Evolutionary conservation across 2,113 vertebrate species (phyloP).

Genomic region (Piprites chloris): DNA sequence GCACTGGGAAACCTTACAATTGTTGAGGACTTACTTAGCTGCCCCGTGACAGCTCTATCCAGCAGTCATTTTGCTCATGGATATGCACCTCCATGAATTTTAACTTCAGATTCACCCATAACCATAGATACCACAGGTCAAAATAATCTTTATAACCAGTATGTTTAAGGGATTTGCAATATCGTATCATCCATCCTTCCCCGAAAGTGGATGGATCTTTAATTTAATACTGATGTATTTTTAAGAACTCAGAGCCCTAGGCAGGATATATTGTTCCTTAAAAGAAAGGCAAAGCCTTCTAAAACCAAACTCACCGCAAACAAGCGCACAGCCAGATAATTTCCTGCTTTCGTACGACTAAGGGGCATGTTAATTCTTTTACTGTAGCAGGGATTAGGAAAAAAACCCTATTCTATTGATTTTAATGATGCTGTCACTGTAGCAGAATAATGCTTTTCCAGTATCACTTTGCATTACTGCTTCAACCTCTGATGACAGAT

Average conservation of each 20-base stretch:
- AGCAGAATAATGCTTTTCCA: constrained; percentile 54
- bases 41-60: neutral
- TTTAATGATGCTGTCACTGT: constrained; percentile 48
- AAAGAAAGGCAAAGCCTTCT: constrained; percentile 25
- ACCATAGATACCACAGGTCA: neutral
- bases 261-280: neutral
- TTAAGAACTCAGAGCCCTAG: neutral
- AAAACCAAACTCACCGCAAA: neutral
- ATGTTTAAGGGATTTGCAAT: neutral
- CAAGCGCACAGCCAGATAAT: neutral
- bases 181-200: neutral
- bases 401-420: constrained; percentile 7
- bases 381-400: constrained; percentile 33
- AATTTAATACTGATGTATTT: neutral
- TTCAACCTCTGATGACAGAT: constrained; percentile 60
- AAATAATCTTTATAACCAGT: neutral
- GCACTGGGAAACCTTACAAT: neutral
- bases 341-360: constrained; percentile 6
- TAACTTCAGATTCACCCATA: neutral
- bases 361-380: constrained; percentile 27
- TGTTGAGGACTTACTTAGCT: neutral
- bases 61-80: neutral
- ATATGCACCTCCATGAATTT: neutral
- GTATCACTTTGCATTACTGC: constrained; percentile 48
- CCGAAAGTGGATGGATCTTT: neutral